phyloP scores from a whole-genome alignment of 2,797 vertebrate genomes.

The Phataginus tetradactyla region DNA sequence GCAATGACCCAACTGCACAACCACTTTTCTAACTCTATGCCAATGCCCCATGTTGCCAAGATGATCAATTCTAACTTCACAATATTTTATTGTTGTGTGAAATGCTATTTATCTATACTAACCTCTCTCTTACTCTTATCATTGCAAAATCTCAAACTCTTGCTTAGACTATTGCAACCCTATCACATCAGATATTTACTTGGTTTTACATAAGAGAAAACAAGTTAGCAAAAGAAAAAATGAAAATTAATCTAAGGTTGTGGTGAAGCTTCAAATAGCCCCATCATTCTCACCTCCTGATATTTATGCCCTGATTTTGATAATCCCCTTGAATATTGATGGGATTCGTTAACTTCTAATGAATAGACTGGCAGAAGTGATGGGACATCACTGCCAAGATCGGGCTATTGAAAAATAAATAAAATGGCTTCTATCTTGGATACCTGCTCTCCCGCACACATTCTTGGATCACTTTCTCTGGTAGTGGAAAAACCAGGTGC shows the following conservation, averaged over 20 bases:
- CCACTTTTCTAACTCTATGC: not conserved
- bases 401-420: not conserved
- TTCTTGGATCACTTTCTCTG: not conserved
- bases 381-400: not conserved
- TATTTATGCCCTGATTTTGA: not conserved
- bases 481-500: not conserved
- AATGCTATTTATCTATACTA: not conserved
- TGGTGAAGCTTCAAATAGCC: not conserved
- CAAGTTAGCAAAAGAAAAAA: conserved; percentile 7
- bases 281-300: not conserved
- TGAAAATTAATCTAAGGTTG: not conserved
- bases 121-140: not conserved
- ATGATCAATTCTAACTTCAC: conserved; percentile 45
- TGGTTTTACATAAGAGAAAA: conserved; percentile 31
- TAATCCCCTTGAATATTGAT: not conserved
- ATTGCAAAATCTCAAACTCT: not conserved
- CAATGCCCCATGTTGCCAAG: not conserved
- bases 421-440: not conserved
- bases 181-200: not conserved
- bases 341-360: conserved; percentile 19
- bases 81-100: not conserved
- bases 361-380: not conserved
- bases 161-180: not conserved
- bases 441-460: not conserved
- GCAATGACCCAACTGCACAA: not conserved